These are phyloP conservation scores for Drosophila littoralis DNA, from an alignment of 1,140 invertebrate genomes.

Conservation along the genomic window DNA sequence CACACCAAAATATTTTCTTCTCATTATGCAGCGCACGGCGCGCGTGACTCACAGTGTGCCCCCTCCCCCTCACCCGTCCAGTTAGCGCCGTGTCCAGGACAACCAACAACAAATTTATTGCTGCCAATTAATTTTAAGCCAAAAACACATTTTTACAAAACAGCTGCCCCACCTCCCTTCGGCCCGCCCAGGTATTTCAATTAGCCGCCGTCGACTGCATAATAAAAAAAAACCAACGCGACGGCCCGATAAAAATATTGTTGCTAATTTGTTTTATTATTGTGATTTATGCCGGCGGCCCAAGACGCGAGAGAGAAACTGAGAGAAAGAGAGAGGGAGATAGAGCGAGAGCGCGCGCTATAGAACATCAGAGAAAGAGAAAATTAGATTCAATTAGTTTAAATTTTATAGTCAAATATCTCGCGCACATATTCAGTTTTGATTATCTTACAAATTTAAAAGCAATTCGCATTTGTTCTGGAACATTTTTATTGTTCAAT, in stretches of 20 bases:
- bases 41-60: conserved; percentile 48
- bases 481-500: no score
- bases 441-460: conserved; percentile 1
- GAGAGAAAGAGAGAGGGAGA: not conserved
- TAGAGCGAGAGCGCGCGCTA: not conserved
- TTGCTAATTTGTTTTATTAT: conserved; percentile 77
- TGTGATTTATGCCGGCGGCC: conserved; percentile 68
- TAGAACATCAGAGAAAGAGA: not conserved
- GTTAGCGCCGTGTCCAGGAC: conserved; percentile 36
- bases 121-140: conserved; percentile 69
- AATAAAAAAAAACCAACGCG: conserved; percentile 61
- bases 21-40: conserved; percentile 47
- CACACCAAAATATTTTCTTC: conserved; percentile 29
- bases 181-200: conserved; percentile 61
- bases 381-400: conserved; percentile 30
- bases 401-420: conserved; percentile 11
- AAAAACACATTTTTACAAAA: conserved; percentile 58
- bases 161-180: not conserved
- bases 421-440: conserved; percentile 7
- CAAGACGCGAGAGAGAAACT: conserved; percentile 30
- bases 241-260: conserved; percentile 61
- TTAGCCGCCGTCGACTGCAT: conserved; percentile 59
- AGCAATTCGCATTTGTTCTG: not conserved
- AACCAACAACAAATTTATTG: conserved; percentile 69
- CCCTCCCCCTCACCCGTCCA: not conserved